Percentiles rank a stretch among this genome's conserved stretches.
Evolutionary conservation across 1,140 invertebrate species (phyloP).

Genomic region (Drosophila lacertosa): DNA sequence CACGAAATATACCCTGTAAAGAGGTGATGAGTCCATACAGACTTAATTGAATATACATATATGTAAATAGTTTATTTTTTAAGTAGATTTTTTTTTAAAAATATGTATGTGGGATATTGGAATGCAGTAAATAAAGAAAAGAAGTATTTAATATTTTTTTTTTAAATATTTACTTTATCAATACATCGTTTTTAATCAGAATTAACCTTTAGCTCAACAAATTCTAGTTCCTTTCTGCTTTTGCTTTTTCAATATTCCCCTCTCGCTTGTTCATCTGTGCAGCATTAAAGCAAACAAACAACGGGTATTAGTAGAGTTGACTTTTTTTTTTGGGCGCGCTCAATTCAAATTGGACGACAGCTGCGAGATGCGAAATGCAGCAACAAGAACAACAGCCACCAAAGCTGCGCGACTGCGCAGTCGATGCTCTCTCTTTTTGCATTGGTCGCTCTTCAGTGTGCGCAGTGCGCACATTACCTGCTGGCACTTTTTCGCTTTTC

Average conservation of each 20-base stretch:
- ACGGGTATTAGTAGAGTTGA: slow-evolving; percentile 57
- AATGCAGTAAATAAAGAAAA: too few species aligned
- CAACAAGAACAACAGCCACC: slow-evolving; percentile 1
- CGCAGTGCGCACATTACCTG: slow-evolving; percentile 31
- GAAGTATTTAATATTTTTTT: too few species aligned
- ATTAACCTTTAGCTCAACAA: too few species aligned
- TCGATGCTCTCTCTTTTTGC: slow-evolving; percentile 7
- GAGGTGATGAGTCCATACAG: neutral
- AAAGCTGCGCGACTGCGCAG: slow-evolving; percentile 33
- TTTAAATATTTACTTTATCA: too few species aligned
- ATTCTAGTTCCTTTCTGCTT: neutral
- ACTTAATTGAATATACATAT: neutral
- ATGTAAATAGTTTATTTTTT: too few species aligned
- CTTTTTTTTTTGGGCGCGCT: slow-evolving; percentile 41
- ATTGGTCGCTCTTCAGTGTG: slow-evolving; percentile 19
- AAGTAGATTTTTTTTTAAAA: too few species aligned
- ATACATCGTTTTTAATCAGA: too few species aligned
- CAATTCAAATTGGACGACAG: slow-evolving; percentile 61
- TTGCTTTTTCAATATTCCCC: neutral
- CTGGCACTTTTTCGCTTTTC: slow-evolving; percentile 60
- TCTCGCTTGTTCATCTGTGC: neutral
- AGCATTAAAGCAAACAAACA: slow-evolving; percentile 73
- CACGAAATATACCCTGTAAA: slow-evolving; percentile 13
- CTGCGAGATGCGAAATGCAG: slow-evolving; percentile 36
- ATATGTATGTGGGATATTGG: too few species aligned